phyloP scores from a whole-genome alignment of 2,888 invertebrate genomes.

The Parelbella ahira region DNA sequence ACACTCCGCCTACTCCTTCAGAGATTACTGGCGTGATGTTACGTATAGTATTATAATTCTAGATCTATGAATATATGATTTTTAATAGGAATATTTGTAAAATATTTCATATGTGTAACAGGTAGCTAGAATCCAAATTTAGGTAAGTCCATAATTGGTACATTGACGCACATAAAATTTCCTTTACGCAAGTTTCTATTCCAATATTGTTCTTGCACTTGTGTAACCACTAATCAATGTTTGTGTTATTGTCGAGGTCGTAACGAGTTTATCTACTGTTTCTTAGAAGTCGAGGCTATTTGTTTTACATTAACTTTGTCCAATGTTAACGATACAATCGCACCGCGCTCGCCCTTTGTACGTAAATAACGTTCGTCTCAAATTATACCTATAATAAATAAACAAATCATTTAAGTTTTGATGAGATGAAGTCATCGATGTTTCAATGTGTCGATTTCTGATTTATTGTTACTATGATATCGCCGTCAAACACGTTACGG shows the following conservation, averaged over 20 bases:
- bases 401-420: too few relatives aligned
- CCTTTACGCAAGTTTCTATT: constrained; percentile 8
- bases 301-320: constrained; percentile 12
- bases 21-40: too few relatives aligned
- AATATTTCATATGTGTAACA: too few relatives aligned
- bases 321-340: constrained; percentile 2
- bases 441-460: too few relatives aligned
- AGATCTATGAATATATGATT: too few relatives aligned
- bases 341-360: constrained; percentile 3
- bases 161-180: neutral
- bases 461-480: too few relatives aligned
- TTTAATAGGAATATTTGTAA: too few relatives aligned
- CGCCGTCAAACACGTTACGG: too few relatives aligned
- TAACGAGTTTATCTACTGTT: constrained; percentile 24
- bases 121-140: too few relatives aligned
- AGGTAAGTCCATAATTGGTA: neutral
- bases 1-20: too few relatives aligned
- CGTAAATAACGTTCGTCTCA: neutral
- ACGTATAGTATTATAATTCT: too few relatives aligned
- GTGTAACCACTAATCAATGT: constrained; percentile 28
- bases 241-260: constrained; percentile 27
- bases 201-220: constrained; percentile 30
- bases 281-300: constrained; percentile 16
- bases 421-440: too few relatives aligned
- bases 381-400: neutral